Base-by-base conservation (phyloP, 1,140 invertebrate species). In the Lasaia peninsularis region DNA sequence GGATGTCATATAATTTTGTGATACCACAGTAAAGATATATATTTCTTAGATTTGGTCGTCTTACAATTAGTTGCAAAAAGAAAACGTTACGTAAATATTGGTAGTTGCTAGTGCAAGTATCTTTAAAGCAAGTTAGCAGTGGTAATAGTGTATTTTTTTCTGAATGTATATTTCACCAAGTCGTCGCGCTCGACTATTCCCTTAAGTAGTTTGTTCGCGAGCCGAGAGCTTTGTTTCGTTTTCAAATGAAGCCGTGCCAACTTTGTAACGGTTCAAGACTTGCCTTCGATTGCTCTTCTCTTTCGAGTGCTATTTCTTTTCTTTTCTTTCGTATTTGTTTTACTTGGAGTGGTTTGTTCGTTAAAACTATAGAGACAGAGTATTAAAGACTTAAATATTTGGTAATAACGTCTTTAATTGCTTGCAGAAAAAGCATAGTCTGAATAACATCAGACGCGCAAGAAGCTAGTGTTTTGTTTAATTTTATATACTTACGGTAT, bases 221-320 rank as follows among this genome's bases (percentile, higher is more conserved):
- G 44, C 44, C 55, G 60, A 40, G 61, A 59, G 59, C 73, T 74
- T 80, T 79, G 72, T 72, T 75, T 73, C 70, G 60, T 48, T 73
- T 63, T 66, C 71, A 69, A 78, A 72, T 67, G 74, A 71, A 69
- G 63, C 66, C 48, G 64, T 53, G 62, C 58, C 69, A 65, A 63
- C 55, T 71, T 69, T 56, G 62, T 64, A 58, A 66, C 58, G 59
- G 71, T 67, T 57, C 59, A 74, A 69, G 72, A 69, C 66, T 65
- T 68, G 65, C 69, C 71, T 69, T 69, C 66, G 62, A 71, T 73
- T 66, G 63, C 56, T 69, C 63, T 71, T 62, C 63, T 71, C 60
- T 65, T 58, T 65, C 63, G 67, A 73, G 62, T 63, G 55, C 57
- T 66, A 49, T 56, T 56, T 63, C 58, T 69, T 60, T 71, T 60